Conservation (phyloP, 2,797 vertebrate genomes). For the Halcyon smyrnensis region DNA sequence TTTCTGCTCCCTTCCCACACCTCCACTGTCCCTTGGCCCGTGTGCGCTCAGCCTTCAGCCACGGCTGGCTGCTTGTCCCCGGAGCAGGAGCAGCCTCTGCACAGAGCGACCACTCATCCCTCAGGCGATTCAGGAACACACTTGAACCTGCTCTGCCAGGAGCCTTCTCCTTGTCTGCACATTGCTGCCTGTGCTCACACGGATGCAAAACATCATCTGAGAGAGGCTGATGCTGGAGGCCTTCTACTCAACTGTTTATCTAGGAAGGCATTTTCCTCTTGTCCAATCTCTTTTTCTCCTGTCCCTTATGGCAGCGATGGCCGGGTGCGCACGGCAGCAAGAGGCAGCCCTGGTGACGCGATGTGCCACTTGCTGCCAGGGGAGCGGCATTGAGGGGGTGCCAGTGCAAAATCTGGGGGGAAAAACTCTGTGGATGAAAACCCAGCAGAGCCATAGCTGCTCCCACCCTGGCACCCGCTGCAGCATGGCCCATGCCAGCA, state of each 20-base stretch:
- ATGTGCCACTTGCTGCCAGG: not conserved
- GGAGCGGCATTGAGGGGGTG: not conserved
- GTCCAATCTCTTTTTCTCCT: not conserved
- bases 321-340: accelerated
- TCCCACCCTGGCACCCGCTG: not conserved
- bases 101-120: accelerated
- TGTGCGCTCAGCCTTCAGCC: too few species aligned
- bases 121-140: accelerated
- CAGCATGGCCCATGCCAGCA: not conserved
- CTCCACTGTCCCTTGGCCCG: accelerated
- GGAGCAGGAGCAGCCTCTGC: not conserved
- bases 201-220: not conserved
- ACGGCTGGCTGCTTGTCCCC: not conserved
- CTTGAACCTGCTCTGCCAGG: not conserved
- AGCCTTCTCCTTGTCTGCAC: not conserved
- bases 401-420: not conserved
- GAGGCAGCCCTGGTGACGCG: not conserved
- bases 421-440: not conserved
- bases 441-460: not conserved
- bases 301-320: accelerated
- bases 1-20: too few species aligned
- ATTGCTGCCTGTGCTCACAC: not conserved
- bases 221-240: not conserved
- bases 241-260: not conserved
- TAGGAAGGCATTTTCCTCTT: not conserved